Evolutionary conservation across 2,888 invertebrate genomes (phyloP), one percentile per base, ranked within the genome.

Genomic region (Nomada ruficornis): DNA sequence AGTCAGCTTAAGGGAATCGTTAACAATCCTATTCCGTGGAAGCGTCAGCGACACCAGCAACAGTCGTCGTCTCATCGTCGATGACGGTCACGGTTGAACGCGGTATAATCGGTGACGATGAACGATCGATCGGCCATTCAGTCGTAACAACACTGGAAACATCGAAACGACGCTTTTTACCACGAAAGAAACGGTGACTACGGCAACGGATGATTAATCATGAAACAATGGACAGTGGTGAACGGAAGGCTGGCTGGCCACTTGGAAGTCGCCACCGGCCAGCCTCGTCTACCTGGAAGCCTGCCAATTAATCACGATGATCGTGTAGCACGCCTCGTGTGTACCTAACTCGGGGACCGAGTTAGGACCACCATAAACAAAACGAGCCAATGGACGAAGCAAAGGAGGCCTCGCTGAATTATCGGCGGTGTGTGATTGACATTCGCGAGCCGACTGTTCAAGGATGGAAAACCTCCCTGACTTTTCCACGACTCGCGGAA

Each of bases 201-300:
- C 63, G 73, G 76, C 83, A 89, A 91, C 90, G 88, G 89, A 90
- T 93, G 92, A 93, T 93, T 90, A 91, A 93, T 93, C 92, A 92
- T 90, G 80, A 83, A 88, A 91, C 90, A 90, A 91, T 90, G 77
- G 88, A 74, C 77, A 74, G 64, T 84, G 90, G 93, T 92, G 92
- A 83, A 80, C 82, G 78, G 86, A 83, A 70, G 42, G 77, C 64
- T 81, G 47, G 77, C 79, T 74, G 86, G 88, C 90, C 81, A 86
- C 83, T 84, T 77, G 73, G 81, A 82, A 81, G 84, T 82, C 85
- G 77, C 60, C 60, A 60, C 29, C 71, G 62, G 69, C 83, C 71
- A 77, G 83, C 80, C 82, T 79, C 57, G 23, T 9, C 57, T 57
- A 57, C 57, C 57, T 89, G 90, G 93, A 93, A 93, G 82, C 86